Conservation (phyloP, 2,113 vertebrate genomes). For the Oxyruncus cristatus region DNA sequence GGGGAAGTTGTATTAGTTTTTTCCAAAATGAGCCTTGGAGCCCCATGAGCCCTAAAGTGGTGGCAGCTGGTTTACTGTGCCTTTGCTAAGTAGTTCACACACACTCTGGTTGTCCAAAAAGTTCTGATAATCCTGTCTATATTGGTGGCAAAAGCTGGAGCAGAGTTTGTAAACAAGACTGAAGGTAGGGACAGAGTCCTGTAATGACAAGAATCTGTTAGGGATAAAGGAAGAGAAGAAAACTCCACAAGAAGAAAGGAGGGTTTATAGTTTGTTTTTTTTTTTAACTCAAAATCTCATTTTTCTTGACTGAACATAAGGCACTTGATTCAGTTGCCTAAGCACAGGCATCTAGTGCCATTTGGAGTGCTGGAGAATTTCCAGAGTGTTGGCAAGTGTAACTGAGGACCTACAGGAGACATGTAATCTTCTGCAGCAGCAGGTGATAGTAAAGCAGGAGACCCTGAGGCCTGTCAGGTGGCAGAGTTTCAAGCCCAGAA, state of each 20-base stretch:
- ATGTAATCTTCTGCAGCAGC: background rate
- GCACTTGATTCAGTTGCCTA: background rate
- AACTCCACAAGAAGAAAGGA: background rate
- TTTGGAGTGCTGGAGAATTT: slow-evolving; percentile 6
- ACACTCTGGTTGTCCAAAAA: background rate
- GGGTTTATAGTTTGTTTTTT: background rate
- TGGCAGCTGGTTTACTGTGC: background rate
- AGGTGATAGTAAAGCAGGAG: slow-evolving; percentile 10
- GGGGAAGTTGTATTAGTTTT: background rate
- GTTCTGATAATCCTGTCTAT: background rate
- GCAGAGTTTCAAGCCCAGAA: background rate
- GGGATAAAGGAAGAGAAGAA: background rate
- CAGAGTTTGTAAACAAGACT: background rate
- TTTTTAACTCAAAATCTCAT: background rate
- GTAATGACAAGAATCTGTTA: background rate
- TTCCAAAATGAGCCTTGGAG: background rate
- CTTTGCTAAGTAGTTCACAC: background rate
- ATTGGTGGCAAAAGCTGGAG: background rate
- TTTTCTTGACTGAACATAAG: background rate
- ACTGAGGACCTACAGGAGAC: background rate
- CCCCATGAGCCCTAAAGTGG: too few relatives aligned
- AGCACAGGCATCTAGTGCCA: background rate
- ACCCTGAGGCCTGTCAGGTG: background rate
- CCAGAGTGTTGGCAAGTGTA: background rate
- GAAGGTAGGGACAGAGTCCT: background rate